phyloP scores from a whole-genome alignment of 2,113 vertebrate species.

The Helogale parvula region DNA sequence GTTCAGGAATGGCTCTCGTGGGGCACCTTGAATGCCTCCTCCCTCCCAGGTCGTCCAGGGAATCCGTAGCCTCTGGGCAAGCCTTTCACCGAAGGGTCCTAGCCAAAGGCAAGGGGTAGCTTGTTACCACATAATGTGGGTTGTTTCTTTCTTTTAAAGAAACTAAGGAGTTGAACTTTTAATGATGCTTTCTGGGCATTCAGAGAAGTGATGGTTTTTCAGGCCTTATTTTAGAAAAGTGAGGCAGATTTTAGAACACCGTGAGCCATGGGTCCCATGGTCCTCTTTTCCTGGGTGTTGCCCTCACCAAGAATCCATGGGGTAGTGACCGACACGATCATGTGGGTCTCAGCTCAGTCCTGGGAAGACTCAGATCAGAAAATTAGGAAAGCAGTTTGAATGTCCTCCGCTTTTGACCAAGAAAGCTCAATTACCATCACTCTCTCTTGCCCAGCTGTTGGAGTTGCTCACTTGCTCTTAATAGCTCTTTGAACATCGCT shows the following conservation, averaged over 20 bases:
- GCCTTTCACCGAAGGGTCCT: not conserved
- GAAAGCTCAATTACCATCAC: not conserved
- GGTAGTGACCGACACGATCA: not conserved
- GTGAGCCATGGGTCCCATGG: not conserved
- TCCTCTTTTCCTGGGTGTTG: not conserved
- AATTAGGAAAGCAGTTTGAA: not conserved
- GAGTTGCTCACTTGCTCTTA: not conserved
- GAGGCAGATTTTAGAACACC: not conserved
- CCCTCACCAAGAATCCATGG: not conserved
- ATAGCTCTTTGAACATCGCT: not conserved
- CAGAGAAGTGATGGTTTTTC: not conserved
- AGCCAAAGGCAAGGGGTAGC: not conserved
- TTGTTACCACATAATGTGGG: not conserved
- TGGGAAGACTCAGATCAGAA: not conserved
- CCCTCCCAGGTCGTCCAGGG: not conserved
- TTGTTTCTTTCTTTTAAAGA: not conserved
- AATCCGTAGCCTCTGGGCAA: not conserved
- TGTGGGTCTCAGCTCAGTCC: not conserved
- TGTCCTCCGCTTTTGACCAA: not conserved
- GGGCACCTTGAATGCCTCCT: not conserved
- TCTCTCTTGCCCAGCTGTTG: not conserved
- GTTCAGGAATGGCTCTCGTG: not conserved
- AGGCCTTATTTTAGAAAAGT: not conserved
- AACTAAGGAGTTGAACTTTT: not conserved
- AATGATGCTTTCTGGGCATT: not conserved